phyloP scores from a whole-genome alignment of 2,113 vertebrate species.

The Aegotheles bennettii region DNA sequence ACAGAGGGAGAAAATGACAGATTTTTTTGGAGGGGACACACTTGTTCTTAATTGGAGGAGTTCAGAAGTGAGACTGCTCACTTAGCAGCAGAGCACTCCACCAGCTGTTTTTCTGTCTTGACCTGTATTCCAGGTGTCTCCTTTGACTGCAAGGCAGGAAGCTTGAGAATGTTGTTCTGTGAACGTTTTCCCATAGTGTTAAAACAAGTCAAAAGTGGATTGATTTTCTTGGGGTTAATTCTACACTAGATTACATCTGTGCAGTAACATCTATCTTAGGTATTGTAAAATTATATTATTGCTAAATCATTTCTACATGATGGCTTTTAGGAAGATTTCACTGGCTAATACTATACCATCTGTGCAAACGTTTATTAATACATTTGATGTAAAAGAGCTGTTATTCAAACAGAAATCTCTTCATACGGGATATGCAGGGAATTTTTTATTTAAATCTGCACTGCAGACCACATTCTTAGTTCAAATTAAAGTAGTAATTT shows the following conservation, averaged over 20 bases:
- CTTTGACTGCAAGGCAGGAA: background rate
- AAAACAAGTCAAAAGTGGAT: background rate
- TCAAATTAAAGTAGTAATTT: background rate
- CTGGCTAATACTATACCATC: background rate
- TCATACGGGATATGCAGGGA: background rate
- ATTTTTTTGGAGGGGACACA: background rate
- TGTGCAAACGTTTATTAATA: background rate
- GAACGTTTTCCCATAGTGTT: background rate
- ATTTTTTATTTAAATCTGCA: background rate
- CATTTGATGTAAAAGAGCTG: background rate
- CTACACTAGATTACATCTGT: background rate
- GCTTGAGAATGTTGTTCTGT: background rate
- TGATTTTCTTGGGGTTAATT: background rate
- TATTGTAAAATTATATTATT: background rate
- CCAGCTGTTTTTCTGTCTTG: accelerated
- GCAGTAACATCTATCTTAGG: background rate
- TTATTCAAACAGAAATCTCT: background rate
- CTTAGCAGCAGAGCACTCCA: background rate
- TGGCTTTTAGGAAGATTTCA: background rate
- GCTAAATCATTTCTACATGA: background rate
- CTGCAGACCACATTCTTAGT: background rate
- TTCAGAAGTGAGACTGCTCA: background rate
- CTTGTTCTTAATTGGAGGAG: background rate
- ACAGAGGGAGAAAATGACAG: background rate
- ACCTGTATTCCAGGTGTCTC: background rate